A percentile compares a stretch with the other conserved stretches of the same genome.
Evolutionary conservation across 1,140 invertebrate genomes (phyloP).

Genomic region (Drosophila grimshawi): DNA sequence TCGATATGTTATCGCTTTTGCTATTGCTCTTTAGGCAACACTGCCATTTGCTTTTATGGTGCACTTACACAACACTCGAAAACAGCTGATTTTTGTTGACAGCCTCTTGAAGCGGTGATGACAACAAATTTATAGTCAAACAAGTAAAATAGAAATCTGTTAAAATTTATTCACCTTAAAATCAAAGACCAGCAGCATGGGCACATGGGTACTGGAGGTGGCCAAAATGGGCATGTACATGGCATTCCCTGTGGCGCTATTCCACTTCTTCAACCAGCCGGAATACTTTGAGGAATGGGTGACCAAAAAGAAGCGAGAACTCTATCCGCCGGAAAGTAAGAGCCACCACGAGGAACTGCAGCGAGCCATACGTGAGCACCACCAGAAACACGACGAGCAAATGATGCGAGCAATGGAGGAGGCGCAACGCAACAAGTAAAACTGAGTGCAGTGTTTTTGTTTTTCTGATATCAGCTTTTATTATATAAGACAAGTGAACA

Average conservation of each 20-base stretch:
- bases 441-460: neutral
- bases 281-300: conserved; percentile 92
- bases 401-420: conserved; percentile 84
- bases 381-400: conserved; percentile 85
- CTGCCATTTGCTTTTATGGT: neutral
- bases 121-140: conserved; percentile 23
- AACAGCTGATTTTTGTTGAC: conserved; percentile 70
- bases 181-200: conserved; percentile 85
- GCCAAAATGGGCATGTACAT: conserved; percentile 93
- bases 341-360: conserved; percentile 86
- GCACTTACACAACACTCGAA: conserved; percentile 23
- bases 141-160: neutral
- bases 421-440: conserved; percentile 72
- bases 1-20: conserved; percentile 15
- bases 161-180: neutral
- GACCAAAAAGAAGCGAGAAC: conserved; percentile 88
- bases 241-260: conserved; percentile 92
- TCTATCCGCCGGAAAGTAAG: conserved; percentile 89
- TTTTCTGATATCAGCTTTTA: conserved; percentile 24
- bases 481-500: conserved; percentile 62
- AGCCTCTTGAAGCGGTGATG: conserved; percentile 11
- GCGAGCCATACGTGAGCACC: conserved; percentile 86
- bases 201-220: conserved; percentile 92
- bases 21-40: conserved; percentile 17
- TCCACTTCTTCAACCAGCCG: conserved; percentile 94